phyloP scores from a whole-genome alignment of 2,113 vertebrate genomes.

The Terrapene triunguis region DNA sequence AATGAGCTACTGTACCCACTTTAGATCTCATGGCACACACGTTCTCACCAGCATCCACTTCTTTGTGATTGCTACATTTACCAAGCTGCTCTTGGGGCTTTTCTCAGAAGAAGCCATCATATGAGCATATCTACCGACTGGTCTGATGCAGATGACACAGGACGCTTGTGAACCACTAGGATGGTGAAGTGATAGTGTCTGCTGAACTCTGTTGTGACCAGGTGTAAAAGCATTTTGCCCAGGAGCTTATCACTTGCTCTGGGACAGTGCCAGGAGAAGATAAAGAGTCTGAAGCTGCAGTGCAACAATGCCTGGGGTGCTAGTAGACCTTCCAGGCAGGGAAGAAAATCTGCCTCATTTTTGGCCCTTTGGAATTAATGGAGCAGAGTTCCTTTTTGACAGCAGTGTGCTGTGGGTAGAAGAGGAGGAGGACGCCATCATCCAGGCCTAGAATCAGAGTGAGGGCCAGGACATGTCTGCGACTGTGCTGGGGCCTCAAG shows the following conservation, averaged over 20 bases:
- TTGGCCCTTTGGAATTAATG: slow-evolving; percentile 66
- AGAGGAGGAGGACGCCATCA: slow-evolving; percentile 68
- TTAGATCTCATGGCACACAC: background rate
- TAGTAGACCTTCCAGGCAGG: slow-evolving; percentile 60
- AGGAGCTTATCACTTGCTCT: slow-evolving; percentile 55
- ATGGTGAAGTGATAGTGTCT: slow-evolving; percentile 68
- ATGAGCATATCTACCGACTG: slow-evolving; percentile 44
- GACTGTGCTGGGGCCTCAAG: slow-evolving; percentile 75
- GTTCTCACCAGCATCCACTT: background rate
- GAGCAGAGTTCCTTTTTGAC: background rate
- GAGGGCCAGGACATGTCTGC: slow-evolving; percentile 75
- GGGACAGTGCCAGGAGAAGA: slow-evolving; percentile 70
- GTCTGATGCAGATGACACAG: slow-evolving; percentile 54
- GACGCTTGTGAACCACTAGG: slow-evolving; percentile 56
- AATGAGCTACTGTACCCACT: background rate
- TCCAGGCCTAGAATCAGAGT: slow-evolving; percentile 75
- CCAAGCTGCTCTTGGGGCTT: slow-evolving; percentile 68
- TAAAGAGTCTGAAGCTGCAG: slow-evolving; percentile 66
- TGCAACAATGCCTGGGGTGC: slow-evolving; percentile 56
- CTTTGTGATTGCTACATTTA: background rate
- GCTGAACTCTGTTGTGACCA: slow-evolving; percentile 65
- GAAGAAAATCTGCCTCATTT: slow-evolving; percentile 73
- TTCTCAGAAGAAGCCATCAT: slow-evolving; percentile 57
- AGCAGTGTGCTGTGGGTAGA: slow-evolving; percentile 66
- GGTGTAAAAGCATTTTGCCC: slow-evolving; percentile 61